Evolutionary conservation across 2,888 invertebrate genomes (phyloP), one percentile per base, ranked within the genome.

Genomic region (Spodoptera littoralis): DNA sequence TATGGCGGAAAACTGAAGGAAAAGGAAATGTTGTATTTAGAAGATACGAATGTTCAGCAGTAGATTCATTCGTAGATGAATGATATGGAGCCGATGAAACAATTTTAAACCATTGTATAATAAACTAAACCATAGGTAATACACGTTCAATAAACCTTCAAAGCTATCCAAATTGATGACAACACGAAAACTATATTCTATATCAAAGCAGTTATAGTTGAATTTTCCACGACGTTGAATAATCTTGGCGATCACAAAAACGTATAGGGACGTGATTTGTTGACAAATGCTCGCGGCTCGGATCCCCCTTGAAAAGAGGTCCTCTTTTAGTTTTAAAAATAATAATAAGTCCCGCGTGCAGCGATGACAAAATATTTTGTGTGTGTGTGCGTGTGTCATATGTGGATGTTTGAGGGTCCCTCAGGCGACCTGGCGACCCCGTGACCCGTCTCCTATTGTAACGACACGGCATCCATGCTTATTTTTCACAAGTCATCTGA

Each of bases 221-320:
- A 63, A 49, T 60, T 65, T 69, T 24, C 46, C 24, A 24, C 59
- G 36, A 43, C 42, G 24, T 47, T 46, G 53, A 44, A 47, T 59
- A 52, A 76, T 77, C 82, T 74, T 58, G 68, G 77, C 73, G 74
- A 77, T 84, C 82, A 83, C 84, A 84, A 84, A 84, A 84, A 83
- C 84, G 80, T 82, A 83, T 77, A 82, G 81, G 82, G 82, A 85
- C 87, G 88, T 89, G 90, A 90, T 91, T 90, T 85, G 88, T 87
- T 89, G 91, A 89, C 88, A 89, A 90, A 90, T 88, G 86, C 84
- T 86, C 69, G 75, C 79, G 81, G 76, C 82, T 76, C 76, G 72
- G 72, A 78, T 74, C 81, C 76, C 62, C 65, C 62, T 67, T 60
- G 66, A 75, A 79, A 83, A 84, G 85, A 74, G 79, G 87, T 85